Base-by-base conservation (phyloP, 2,797 vertebrate species). In the Miichthys miiuy region DNA sequence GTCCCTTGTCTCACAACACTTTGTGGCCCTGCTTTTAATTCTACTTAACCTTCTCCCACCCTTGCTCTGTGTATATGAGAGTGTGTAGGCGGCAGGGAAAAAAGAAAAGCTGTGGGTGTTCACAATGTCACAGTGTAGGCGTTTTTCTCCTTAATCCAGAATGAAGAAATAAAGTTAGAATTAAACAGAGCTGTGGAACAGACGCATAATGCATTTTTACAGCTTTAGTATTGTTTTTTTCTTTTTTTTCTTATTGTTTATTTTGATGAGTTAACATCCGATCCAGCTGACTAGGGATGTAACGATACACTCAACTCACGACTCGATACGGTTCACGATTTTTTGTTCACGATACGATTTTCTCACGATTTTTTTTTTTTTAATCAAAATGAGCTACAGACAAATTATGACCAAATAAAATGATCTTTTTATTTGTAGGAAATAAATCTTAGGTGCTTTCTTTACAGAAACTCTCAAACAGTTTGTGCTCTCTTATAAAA, bases 41-140 rank as follows among this genome's bases (percentile, higher is more conserved):
- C 61, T 67, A 75, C 77, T 79, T 87, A 83, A 81, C 83, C 77
- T 81, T 72, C 64, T 65, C 48, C 41, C 42, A 72, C 50, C 79
- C 67, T 51, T 47, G 46, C 34, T 64, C 25, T 0, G 5, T 46
- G 64, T 30, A 21, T 38, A 30, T 68, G 55, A 77, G 56, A 27
- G 54, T 34, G 61, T 62, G 87, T 80, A 64, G 86, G 84, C 18
- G 30, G 57, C 11, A 54, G 41, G 46, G 46, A 70, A 72, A 38
- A 66, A 66, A 20, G 62, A 66, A n/a, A 80, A 38, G 34, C 57
- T 10, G 60, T 82, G 73, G 83, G 66, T 78, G 72, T 66, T 81
- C 18, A 48, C 27, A 52, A 56, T 87, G 82, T 81, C 55, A 66
- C 52, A 6, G 69, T 54, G 84, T 77, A 72, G 86, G 83, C 65